These are phyloP conservation scores for Halocynthia roretzi DNA, from an alignment of 23 tunicate species.

Conservation along the genomic window DNA sequence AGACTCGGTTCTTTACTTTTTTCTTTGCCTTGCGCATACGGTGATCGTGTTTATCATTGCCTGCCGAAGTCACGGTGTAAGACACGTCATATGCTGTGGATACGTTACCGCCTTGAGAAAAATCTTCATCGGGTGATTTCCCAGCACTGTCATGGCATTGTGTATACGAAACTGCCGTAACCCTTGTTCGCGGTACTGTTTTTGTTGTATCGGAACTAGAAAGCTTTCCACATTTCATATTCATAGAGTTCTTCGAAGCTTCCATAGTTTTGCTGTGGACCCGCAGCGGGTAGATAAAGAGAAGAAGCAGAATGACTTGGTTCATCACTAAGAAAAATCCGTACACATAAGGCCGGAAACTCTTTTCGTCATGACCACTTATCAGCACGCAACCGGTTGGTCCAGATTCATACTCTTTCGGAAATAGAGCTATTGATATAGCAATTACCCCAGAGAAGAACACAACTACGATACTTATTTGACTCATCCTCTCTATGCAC, in stretches of 20 bases:
- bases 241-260: background rate
- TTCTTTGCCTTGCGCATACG: too few species aligned
- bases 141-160: background rate
- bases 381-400: background rate
- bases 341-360: conserved; percentile 1
- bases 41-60: background rate
- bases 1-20: background rate
- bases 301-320: background rate
- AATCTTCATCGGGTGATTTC: background rate
- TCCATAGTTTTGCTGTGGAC: background rate
- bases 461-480: conserved; percentile 5
- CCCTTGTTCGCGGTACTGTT: background rate
- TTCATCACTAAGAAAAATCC: background rate
- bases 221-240: background rate
- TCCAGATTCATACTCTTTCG: conserved; percentile 10
- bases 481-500: conserved; percentile 1
- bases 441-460: background rate
- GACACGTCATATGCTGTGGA: background rate
- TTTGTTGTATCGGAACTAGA: background rate
- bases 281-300: conserved; percentile 10
- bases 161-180: background rate
- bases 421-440: background rate
- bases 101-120: background rate
- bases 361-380: background rate
- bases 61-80: background rate